Evolutionary conservation across 2,797 vertebrate genomes (phyloP).

Genomic region (Lepilemur ruficaudatus): DNA sequence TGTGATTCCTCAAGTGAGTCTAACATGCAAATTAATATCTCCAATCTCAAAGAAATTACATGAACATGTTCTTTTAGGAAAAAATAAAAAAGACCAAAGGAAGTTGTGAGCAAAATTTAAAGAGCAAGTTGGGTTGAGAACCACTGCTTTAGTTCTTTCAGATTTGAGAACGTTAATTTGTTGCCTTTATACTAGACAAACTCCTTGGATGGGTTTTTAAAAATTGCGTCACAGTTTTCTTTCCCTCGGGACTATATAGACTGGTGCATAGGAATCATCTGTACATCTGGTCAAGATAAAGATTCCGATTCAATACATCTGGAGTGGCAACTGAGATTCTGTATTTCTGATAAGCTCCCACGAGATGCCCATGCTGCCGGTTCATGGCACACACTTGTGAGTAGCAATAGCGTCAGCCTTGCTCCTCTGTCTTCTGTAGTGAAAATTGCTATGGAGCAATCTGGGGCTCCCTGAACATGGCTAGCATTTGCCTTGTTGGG

Average conservation of each 20-base stretch:
- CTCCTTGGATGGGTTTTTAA: neutral
- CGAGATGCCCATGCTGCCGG: neutral
- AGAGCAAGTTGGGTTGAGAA: neutral
- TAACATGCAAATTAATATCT: neutral
- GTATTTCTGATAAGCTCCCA: neutral
- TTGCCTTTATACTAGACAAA: neutral
- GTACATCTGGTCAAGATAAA: neutral
- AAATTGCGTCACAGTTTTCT: neutral
- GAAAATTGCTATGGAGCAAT: neutral
- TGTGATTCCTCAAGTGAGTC: neutral
- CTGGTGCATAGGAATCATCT: neutral
- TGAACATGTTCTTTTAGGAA: neutral
- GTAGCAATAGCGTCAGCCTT: neutral
- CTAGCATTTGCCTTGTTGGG: neutral
- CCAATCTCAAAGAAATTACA: neutral
- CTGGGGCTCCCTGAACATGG: neutral
- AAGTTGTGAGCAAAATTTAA: neutral
- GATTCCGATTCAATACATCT: neutral
- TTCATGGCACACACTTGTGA: neutral
- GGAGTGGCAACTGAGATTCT: neutral
- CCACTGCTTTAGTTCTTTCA: neutral
- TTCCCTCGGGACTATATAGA: neutral
- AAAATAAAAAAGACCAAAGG: neutral
- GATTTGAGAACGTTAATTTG: neutral
- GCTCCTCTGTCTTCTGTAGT: neutral